Evolutionary conservation across 2,888 invertebrate genomes (phyloP).

Genomic region (Papilio demoleus): DNA sequence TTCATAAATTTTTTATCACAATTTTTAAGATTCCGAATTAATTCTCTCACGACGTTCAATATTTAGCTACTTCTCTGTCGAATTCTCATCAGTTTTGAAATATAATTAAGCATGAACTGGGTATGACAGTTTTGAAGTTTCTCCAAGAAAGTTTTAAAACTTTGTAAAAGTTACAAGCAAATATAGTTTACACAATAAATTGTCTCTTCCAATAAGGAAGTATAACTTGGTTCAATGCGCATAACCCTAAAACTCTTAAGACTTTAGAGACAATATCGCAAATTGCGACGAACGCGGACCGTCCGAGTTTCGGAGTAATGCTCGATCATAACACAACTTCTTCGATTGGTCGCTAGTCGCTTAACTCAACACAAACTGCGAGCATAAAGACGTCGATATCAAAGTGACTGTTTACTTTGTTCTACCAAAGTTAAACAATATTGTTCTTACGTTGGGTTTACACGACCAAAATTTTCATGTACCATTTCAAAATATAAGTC

Average conservation of each 20-base stretch:
- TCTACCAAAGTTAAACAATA: neutral
- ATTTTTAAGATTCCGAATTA: too few relatives aligned
- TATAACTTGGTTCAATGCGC: slow-evolving; percentile 42
- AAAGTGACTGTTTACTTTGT: slow-evolving; percentile 9
- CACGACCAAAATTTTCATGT: neutral
- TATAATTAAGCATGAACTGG: neutral
- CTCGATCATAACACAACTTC: slow-evolving; percentile 50
- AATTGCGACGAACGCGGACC: slow-evolving; percentile 49
- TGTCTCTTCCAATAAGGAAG: slow-evolving; percentile 23
- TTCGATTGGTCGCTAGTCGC: slow-evolving; percentile 44
- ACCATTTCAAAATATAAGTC: neutral
- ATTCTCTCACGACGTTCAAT: neutral
- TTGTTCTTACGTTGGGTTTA: neutral
- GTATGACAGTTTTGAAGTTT: neutral
- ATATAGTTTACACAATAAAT: neutral
- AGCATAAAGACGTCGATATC: slow-evolving; percentile 25
- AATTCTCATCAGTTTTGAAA: neutral
- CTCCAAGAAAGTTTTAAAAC: neutral
- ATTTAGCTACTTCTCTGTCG: neutral
- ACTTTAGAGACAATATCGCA: slow-evolving; percentile 55
- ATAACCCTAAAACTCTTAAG: slow-evolving; percentile 51
- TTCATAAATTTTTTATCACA: too few relatives aligned
- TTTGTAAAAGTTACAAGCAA: too few relatives aligned
- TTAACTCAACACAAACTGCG: slow-evolving; percentile 33
- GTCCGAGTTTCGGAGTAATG: slow-evolving; percentile 47